Percentiles rank a stretch among this genome's conserved stretches.
Evolutionary conservation across 2,797 vertebrate species (phyloP).

Genomic region (Mormyrus hasselquistii): DNA sequence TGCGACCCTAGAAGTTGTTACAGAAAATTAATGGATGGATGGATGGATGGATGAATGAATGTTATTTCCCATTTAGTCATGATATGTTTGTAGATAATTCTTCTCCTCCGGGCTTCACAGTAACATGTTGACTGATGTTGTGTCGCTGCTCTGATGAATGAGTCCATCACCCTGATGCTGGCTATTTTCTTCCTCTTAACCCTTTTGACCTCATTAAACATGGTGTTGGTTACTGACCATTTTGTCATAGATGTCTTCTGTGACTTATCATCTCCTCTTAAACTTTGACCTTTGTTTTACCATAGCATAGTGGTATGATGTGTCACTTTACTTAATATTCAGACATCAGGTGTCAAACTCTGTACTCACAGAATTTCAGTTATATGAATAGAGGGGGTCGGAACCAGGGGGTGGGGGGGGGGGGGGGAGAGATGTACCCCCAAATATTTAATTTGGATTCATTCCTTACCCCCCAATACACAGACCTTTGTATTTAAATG

Average conservation of each 20-base stretch:
- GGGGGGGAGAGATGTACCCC: neutral
- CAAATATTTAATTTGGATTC: neutral
- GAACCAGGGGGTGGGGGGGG: neutral
- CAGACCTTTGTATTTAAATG: neutral
- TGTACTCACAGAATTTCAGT: neutral
- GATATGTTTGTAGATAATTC: neutral
- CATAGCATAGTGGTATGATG: neutral
- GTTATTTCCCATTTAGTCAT: neutral
- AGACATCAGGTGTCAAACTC: neutral
- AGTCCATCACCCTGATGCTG: neutral
- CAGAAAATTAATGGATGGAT: neutral
- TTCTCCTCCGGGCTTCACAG: neutral
- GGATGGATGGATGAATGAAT: neutral
- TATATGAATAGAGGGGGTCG: neutral
- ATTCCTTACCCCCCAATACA: neutral
- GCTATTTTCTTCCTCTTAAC: neutral
- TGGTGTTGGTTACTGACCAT: neutral
- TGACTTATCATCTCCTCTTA: neutral
- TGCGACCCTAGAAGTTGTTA: neutral
- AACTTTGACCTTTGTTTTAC: neutral
- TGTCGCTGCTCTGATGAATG: neutral
- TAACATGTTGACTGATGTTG: neutral
- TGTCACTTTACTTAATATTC: neutral
- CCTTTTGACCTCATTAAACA: neutral
- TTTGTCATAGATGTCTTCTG: neutral